Evolutionary conservation across 2,797 vertebrate genomes (phyloP).

Genomic region (Microctenopoma steveboyesi): DNA sequence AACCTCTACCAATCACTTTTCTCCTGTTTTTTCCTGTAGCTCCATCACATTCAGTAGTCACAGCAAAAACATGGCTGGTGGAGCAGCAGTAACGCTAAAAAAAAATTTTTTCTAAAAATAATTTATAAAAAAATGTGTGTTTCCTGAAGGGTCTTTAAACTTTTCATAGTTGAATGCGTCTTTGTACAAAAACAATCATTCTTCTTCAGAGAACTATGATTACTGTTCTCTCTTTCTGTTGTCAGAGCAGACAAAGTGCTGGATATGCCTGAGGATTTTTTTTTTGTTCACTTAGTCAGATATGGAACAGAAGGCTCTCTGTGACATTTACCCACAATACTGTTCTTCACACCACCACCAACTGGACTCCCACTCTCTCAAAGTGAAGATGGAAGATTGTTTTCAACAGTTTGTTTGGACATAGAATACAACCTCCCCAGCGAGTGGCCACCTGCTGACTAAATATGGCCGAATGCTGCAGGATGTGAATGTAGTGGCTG

Average conservation of each 20-base stretch:
- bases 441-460: conserved; percentile 64
- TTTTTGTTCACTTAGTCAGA: conserved; percentile 73
- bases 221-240: conserved; percentile 14
- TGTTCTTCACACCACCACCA: conserved; percentile 82
- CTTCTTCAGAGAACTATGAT: neutral
- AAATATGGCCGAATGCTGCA: conserved; percentile 49
- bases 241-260: conserved; percentile 26
- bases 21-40: neutral
- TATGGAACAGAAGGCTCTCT: conserved; percentile 79
- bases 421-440: conserved; percentile 47
- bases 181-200: conserved; percentile 1
- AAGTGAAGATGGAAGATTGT: conserved; percentile 67
- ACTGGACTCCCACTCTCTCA: conserved; percentile 82
- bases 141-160: neutral
- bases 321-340: conserved; percentile 86
- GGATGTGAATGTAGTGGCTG: conserved; percentile 48
- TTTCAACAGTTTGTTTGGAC: conserved; percentile 63
- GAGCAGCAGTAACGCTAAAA: neutral
- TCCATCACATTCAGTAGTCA: neutral
- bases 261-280: conserved; percentile 9
- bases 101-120: neutral
- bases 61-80: neutral
- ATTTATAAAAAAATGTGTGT: neutral
- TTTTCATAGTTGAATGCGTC: neutral
- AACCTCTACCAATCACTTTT: neutral